Evolutionary conservation across 2,113 vertebrate genomes (phyloP), one percentile per base, ranked within the genome.

Genomic region (Peromyscus leucopus): DNA sequence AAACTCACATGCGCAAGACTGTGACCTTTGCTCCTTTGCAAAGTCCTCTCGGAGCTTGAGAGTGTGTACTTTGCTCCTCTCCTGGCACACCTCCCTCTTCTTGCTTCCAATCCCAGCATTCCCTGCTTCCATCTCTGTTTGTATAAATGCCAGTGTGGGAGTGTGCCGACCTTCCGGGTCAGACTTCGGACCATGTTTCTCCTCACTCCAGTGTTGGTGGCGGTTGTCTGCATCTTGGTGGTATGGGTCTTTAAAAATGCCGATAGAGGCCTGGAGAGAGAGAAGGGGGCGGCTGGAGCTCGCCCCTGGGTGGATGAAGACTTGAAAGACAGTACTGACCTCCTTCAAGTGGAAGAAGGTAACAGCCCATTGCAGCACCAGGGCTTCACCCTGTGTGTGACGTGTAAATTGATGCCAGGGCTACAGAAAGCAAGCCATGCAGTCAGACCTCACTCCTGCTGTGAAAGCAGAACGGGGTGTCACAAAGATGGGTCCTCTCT

Each of bases 271-370:
- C 48, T 59, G 5, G 93, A 94, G n/a, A 94, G 97, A 75, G 75
- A 86, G 83, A 89, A 98, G 0, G 0, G 0, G 16, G 91, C 97
- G 86, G 15, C 69, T 36, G 93, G 90, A 7, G 67, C 95, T 46
- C 98, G 46, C 33, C 99, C 99, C 0, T 99, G 99, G 99, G 99
- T 99, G 39, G 99, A 99, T 94, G 99, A 99, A 97, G 99, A 99
- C 93, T 97, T 99, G 78, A 98, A 98, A 97, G 99, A 99, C 36
- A 97, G 98, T 39, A 99, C 99, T 19, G 98, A 99, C 12, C 97
- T 98, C 80, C 93, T 88, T 57, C 87, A 92, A 6, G 98, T 42
- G 61, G 98, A 98, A 83, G 98, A 98, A 98, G 99, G 99, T 99
- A 98, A 98, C 98, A 82, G 89, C 51, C 36, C 5, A 11, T 46